Percentiles rank a stretch among this genome's conserved stretches.
Evolutionary conservation across 2,888 invertebrate genomes (phyloP).

Genomic region (Bibio marci): DNA sequence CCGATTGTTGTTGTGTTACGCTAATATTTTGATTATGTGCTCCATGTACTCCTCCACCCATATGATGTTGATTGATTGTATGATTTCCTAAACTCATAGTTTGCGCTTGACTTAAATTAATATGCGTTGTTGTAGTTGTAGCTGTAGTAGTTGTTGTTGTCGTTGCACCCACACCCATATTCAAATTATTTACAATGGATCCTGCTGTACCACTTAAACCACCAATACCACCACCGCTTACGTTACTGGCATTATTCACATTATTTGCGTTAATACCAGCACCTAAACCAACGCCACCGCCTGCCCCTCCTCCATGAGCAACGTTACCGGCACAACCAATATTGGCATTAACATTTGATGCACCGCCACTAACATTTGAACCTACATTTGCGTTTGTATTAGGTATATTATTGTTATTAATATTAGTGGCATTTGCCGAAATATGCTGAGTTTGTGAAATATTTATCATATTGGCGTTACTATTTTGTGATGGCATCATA

Average conservation of each 20-base stretch:
- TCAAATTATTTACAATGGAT: no score
- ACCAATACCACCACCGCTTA: background rate
- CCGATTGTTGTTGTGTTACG: no score
- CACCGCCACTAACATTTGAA: no score
- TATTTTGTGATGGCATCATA: background rate
- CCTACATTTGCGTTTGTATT: background rate
- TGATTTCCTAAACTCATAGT: no score
- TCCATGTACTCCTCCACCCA: no score
- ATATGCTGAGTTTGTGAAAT: constrained; percentile 6
- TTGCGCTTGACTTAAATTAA: no score
- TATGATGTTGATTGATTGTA: background rate
- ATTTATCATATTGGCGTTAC: background rate
- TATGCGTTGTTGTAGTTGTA: no score
- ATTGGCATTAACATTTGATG: no score
- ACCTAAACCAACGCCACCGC: background rate
- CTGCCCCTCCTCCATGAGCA: no score
- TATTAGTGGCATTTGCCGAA: background rate
- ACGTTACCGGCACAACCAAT: background rate
- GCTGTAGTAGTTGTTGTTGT: no score
- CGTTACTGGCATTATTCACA: background rate
- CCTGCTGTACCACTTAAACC: background rate
- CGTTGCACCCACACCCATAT: no score
- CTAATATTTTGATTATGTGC: no score
- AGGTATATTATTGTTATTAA: background rate
- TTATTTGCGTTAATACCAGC: background rate